Percentiles rank a stretch among this genome's conserved stretches.
Evolutionary conservation across 1,140 invertebrate genomes (phyloP).

Genomic region (Drosophila malerkotliana): DNA sequence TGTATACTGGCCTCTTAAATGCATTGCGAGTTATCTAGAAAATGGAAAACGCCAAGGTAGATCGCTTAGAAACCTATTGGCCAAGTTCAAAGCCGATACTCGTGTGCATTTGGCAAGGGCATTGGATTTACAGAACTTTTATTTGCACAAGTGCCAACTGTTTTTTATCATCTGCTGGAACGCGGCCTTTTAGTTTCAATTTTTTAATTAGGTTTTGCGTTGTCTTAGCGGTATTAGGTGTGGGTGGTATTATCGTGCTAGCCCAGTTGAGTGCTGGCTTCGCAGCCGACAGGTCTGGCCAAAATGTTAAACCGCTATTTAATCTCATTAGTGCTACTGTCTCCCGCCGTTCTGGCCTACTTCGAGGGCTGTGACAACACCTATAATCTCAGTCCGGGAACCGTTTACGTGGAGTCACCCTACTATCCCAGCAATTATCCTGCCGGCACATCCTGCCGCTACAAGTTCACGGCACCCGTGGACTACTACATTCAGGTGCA

Average conservation of each 20-base stretch:
- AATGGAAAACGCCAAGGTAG: conserved; percentile 20
- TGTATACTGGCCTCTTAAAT: neutral
- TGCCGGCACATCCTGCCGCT: conserved; percentile 72
- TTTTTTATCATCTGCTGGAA: conserved; percentile 33
- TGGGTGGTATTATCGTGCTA: conserved; percentile 26
- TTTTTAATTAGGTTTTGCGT: conserved; percentile 50
- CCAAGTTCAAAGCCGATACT: conserved; percentile 66
- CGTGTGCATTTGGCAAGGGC: conserved; percentile 36
- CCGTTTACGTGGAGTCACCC: conserved; percentile 68
- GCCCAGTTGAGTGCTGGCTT: conserved; percentile 57
- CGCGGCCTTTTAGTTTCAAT: conserved; percentile 48
- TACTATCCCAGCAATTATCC: conserved; percentile 73
- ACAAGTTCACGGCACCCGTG: conserved; percentile 63
- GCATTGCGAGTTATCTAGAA: conserved; percentile 19
- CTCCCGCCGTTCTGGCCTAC: conserved; percentile 43
- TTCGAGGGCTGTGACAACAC: conserved; percentile 70
- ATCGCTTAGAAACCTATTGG: conserved; percentile 1
- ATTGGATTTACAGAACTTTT: conserved; percentile 6
- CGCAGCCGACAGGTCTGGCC: conserved; percentile 37
- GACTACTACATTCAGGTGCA: conserved; percentile 68
- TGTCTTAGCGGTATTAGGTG: conserved; percentile 50
- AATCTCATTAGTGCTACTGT: conserved; percentile 29
- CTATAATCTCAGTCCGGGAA: conserved; percentile 42
- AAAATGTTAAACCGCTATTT: conserved; percentile 44
- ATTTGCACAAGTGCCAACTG: conserved; percentile 59